Base-by-base conservation (phyloP, 1,140 invertebrate genomes). In the Myzus persicae region DNA sequence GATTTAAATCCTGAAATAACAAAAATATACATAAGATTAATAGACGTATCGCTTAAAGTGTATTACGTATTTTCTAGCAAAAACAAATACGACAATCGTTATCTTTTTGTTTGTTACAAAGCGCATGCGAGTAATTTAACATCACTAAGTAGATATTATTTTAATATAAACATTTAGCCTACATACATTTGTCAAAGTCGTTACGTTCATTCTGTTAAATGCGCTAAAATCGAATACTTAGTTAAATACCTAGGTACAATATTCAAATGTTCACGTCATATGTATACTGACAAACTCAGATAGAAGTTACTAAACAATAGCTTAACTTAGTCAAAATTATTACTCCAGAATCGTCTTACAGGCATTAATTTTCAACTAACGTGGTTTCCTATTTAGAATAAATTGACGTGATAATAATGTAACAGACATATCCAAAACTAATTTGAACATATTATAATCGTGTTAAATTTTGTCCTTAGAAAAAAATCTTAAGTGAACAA, bases 1-100 rank as follows among this genome's bases (percentile, higher is more conserved):
- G 95, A 0, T 93, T 93, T 85, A 93, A 84, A 84, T 93, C 91
- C 91, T 93, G 46, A 36, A 90, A 90, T 31, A 67, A 90, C 1
- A 67, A 54, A 67, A 46, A 82, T 82, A 0, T 82, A 2, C 40
- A 67, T 3, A n/a, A n/a, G 11, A 67, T 67, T 67, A 67, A 67
- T 67, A 31, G 54, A 26, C 11, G 7, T 59, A 67, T 11, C 11
- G 59, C n/a, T n/a, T n/a, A 67, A 67, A 67, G 14, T 67, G 3
- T 67, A 67, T n/a, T 67, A 67, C 59, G 31, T 14, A 67, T 67
- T n/a, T 67, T 67, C 59, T n/a, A 26, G 11, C 9, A 67, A 8
- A 67, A n/a, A 67, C 31, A 67, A 31, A n/a, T 14, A 0, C 26
- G n/a, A n/a, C n/a, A 67, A 14, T 11, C 4, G 31, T 67, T 67